Base-by-base conservation (phyloP, 2,113 vertebrate species). In the Indri indri region DNA sequence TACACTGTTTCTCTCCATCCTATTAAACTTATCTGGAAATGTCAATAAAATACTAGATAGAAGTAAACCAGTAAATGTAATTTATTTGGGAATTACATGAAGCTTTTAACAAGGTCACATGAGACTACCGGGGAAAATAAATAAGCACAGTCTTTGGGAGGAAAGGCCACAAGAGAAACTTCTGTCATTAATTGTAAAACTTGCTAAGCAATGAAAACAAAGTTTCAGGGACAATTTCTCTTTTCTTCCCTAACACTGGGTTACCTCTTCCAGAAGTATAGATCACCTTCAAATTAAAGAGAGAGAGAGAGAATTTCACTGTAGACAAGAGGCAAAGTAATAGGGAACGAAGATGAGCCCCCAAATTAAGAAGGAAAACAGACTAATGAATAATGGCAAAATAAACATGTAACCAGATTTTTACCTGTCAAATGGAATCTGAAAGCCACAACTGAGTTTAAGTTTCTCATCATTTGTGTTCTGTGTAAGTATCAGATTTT, bases 21-120 rank as follows among this genome's bases (percentile, higher is more conserved):
- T 97, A 97, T 98, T 98, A 98, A 97, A 98, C 93, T 98, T 98
- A 98, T 96, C 97, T 96, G 95, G 96, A 97, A 97, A 97, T 98
- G 97, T 97, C 98, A 97, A 97, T 98, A 98, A 98, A 98, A 98
- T 97, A 98, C 95, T 96, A 97, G 96, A 98, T 93, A 97, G 97
- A 98, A 96, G 89, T 80, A 98, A 97, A 96, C 95, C 96, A 97
- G 96, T 94, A 96, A 97, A 97, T 95, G 96, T 96, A 97, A 98
- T 98, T 98, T 97, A 97, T 97, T 96, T 97, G 94, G 74, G 88
- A 96, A 93, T 96, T 96, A 91, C 95, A 95, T 98, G 95, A 98
- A 87, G 95, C 97, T 98, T 98, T 97, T 98, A 98, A 97, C 96
- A 98, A 97, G 97, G 93, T 97, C 96, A 97, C 87, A 98, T 98